Percentiles rank a stretch among this genome's conserved stretches.
Evolutionary conservation across 2,888 invertebrate species (phyloP).

Genomic region (Amiota mariae): DNA sequence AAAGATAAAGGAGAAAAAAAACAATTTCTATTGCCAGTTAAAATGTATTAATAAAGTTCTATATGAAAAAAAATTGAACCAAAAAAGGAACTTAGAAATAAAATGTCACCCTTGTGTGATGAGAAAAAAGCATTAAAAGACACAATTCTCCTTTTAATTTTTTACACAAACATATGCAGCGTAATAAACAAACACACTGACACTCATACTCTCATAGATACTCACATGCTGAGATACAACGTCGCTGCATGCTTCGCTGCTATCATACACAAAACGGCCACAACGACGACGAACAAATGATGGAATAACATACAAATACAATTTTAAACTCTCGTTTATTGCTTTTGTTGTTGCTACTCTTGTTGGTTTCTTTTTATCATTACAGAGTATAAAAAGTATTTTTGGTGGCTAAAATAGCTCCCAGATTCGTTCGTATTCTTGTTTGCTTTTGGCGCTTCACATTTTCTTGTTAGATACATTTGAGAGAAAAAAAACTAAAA

Average conservation of each 20-base stretch:
- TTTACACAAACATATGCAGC: conserved; percentile 42
- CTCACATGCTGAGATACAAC: conserved; percentile 5
- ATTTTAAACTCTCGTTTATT: conserved; percentile 45
- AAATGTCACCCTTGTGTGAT: background rate
- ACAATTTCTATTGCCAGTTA: background rate
- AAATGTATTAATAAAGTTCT: too few species aligned
- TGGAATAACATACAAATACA: conserved; percentile 62
- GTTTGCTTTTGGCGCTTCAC: conserved; percentile 9
- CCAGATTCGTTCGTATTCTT: conserved; percentile 57
- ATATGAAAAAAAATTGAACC: too few species aligned
- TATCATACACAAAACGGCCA: conserved; percentile 24
- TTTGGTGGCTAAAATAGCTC: conserved; percentile 70
- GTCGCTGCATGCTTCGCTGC: conserved; percentile 32
- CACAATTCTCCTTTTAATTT: conserved; percentile 67
- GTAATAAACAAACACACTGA: conserved; percentile 22
- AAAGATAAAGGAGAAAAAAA: background rate
- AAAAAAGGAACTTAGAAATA: background rate
- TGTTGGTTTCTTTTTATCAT: conserved; percentile 42
- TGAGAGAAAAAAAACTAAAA: too few species aligned
- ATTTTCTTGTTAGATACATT: conserved; percentile 6
- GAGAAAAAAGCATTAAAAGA: conserved; percentile 46
- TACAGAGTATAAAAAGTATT: conserved; percentile 66
- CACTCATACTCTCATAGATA: conserved; percentile 1
- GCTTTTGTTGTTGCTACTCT: conserved; percentile 38
- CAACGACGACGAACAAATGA: conserved; percentile 43